Conservation (phyloP, 2,113 vertebrate species). For the Etia nguti region DNA sequence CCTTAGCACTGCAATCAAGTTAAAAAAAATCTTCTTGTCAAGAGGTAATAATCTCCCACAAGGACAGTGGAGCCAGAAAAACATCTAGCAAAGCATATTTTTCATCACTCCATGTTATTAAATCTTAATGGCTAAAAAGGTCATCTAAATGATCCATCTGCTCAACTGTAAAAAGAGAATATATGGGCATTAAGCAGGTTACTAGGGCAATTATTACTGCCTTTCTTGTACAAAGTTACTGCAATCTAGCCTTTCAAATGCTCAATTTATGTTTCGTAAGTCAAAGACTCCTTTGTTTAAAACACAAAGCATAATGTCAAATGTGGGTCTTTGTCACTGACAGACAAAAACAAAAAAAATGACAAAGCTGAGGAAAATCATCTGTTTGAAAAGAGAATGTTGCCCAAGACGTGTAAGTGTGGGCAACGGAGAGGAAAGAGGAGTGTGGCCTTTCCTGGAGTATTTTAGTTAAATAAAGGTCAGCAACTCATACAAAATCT, state of each 20-base stretch:
- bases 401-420: background rate
- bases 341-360: background rate
- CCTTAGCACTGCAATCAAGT: background rate
- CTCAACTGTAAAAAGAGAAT: background rate
- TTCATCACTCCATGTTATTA: background rate
- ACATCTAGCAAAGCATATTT: background rate
- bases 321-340: background rate
- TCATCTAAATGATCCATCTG: background rate
- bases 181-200: background rate
- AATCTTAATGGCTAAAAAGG: background rate
- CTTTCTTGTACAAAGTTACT: background rate
- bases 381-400: background rate
- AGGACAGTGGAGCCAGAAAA: background rate
- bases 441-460: background rate
- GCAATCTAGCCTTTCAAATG: background rate
- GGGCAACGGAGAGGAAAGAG: background rate
- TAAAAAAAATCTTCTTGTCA: background rate
- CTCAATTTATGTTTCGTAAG: background rate
- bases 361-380: background rate
- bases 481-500: background rate
- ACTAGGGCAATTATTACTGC: conserved; percentile 1
- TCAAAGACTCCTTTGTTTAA: background rate
- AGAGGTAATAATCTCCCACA: background rate
- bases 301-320: background rate
- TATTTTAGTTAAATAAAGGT: background rate